Evolutionary conservation across 1,140 invertebrate species (phyloP), one percentile per base, ranked within the genome.

Genomic region (Lepidurus packardi): DNA sequence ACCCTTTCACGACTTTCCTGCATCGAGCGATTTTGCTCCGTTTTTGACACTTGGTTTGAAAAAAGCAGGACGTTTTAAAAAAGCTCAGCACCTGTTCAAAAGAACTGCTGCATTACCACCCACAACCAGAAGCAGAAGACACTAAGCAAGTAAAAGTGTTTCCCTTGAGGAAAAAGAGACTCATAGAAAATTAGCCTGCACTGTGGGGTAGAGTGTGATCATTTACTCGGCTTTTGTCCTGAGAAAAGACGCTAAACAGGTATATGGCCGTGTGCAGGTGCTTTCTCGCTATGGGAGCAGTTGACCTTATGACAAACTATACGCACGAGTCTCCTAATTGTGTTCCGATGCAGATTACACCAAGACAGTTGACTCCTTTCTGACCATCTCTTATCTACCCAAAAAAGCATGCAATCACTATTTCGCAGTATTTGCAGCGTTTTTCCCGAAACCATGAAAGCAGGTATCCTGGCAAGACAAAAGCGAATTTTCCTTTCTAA

Each of bases 301-400:
- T 65, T 65, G 53, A 65, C 53, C 53, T 65, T 65, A 65, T 65
- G 53, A 65, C 53, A 65, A 65, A 65, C 53, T 65, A 13, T 65
- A 65, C 53, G 53, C 53, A 65, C 53, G 53, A 65, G 53, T 65
- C 53, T 65, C 0, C 13, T 65, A 65, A 65, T 65, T 65, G 53
- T 65, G 53, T 65, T 65, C 53, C 16, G 53, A 65, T 65, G 53
- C 53, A 7, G 53, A 65, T 65, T 65, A 65, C 16, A 13, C 21
- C 53, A 65, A 21, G 16, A 7, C 53, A 21, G 16, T 65, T 65
- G 53, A 65, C 53, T 65, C 53, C 9, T 7, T 13, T 21, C 21
- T 9, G 16, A 65, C 53, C 13, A 16, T 65, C 53, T 21, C 53
- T 9, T 9, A 7, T 65, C 53, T 21, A 65, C 16, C 34, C 34